Evolutionary conservation across 2,888 invertebrate species (phyloP).

Genomic region (Ennomos fuscantarius): DNA sequence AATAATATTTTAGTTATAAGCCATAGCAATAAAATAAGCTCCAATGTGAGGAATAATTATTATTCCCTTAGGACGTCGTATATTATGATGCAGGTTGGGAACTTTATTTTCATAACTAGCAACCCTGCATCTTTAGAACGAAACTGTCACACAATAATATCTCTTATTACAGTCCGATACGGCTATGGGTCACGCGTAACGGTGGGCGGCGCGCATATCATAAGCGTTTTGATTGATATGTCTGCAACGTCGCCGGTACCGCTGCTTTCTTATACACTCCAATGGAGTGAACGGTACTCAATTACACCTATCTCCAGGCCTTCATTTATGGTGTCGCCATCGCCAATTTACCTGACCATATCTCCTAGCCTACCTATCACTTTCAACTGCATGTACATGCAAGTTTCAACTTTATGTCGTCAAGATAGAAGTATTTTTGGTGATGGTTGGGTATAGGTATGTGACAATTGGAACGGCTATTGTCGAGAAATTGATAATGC

Average conservation of each 20-base stretch:
- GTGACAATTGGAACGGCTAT: constrained; percentile 51
- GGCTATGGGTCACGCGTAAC: constrained; percentile 53
- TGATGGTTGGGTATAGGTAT: constrained; percentile 15
- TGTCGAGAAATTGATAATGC: constrained; percentile 72
- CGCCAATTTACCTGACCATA: constrained; percentile 62
- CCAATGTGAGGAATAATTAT: not conserved
- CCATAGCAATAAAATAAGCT: too few relatives aligned
- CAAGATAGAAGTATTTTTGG: constrained; percentile 18
- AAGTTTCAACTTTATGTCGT: constrained; percentile 26
- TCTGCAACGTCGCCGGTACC: constrained; percentile 73
- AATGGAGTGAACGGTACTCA: constrained; percentile 80
- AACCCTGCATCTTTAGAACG: constrained; percentile 24
- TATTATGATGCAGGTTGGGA: not conserved
- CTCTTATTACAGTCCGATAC: constrained; percentile 56
- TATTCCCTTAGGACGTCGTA: not conserved
- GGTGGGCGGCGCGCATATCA: constrained; percentile 65
- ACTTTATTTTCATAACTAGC: constrained; percentile 12
- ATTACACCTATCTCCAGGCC: constrained; percentile 76
- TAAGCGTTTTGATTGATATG: constrained; percentile 81
- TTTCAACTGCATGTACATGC: constrained; percentile 30
- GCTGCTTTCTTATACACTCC: constrained; percentile 80
- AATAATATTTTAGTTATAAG: too few relatives aligned
- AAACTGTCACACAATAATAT: constrained; percentile 49
- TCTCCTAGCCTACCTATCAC: constrained; percentile 26
- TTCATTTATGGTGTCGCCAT: constrained; percentile 78